Conservation (phyloP, 2,797 vertebrate species). For the Morus bassanus region DNA sequence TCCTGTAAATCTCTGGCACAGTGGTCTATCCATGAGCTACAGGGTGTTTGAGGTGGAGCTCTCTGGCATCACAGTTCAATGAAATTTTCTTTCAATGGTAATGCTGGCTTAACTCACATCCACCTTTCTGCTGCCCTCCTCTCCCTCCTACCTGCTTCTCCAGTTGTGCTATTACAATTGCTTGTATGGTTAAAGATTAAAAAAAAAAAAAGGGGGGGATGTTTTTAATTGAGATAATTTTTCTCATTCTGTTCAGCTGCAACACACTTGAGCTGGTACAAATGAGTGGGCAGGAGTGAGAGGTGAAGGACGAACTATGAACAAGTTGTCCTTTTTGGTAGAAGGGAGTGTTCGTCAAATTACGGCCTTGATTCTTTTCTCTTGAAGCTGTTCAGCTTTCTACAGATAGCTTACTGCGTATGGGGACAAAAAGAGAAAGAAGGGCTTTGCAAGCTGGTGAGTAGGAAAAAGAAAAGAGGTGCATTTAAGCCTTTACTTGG, state of each 20-base stretch:
- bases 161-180: neutral
- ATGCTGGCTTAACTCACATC: neutral
- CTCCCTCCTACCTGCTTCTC: neutral
- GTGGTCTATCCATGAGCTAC: neutral
- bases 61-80: neutral
- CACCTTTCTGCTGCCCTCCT: neutral
- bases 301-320: neutral
- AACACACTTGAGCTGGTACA: neutral
- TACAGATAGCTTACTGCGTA: neutral
- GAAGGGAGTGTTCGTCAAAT: neutral
- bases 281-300: neutral
- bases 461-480: neutral
- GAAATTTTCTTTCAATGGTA: neutral
- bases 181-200: neutral
- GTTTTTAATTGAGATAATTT: neutral
- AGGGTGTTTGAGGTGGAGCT: neutral
- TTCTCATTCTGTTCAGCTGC: neutral
- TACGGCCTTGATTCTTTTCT: neutral
- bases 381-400: neutral
- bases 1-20: neutral
- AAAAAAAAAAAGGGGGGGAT: neutral
- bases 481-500: neutral
- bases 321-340: slow-evolving; percentile 4
- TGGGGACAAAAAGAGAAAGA: neutral
- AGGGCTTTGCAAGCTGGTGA: neutral